Conservation (phyloP, 1,140 invertebrate species). For the Microplitis mediator region DNA sequence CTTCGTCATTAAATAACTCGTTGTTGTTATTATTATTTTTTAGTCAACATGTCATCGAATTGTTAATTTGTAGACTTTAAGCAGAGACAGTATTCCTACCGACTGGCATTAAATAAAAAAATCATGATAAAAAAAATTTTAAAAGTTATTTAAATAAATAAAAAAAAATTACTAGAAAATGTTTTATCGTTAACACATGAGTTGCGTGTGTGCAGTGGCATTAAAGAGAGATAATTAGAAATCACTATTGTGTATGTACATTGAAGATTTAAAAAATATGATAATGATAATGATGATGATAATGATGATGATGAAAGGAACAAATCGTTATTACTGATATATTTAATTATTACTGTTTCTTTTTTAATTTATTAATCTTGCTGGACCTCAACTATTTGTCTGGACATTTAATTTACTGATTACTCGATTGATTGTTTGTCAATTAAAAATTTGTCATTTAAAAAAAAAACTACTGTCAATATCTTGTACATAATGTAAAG, state of each 20-base stretch:
- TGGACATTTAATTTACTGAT: not conserved
- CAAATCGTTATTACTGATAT: conserved; percentile 22
- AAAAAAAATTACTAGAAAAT: conserved; percentile 32
- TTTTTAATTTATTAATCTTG: conserved; percentile 14
- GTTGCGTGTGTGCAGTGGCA: conserved; percentile 61
- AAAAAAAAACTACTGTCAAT: not conserved
- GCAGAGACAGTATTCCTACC: conserved; percentile 56
- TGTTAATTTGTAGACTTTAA: conserved; percentile 47
- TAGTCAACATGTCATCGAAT: conserved; percentile 7
- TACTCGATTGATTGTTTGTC: too few relatives aligned
- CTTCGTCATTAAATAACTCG: not conserved
- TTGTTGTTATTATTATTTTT: not conserved
- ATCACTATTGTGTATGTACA: conserved; percentile 46
- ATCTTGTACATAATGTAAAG: conserved; percentile 10
- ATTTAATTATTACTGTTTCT: not conserved
- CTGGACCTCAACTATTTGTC: not conserved
- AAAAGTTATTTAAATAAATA: conserved; percentile 16
- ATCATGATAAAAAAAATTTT: not conserved
- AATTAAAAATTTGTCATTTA: not conserved
- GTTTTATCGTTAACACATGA: conserved; percentile 57
- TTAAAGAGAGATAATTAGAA: conserved; percentile 45
- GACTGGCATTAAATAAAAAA: conserved; percentile 49
- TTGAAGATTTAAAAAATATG: conserved; percentile 31
- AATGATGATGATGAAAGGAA: not conserved
- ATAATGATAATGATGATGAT: not conserved